These are phyloP conservation scores for Mythimna albipuncta DNA, from an alignment of 2,888 invertebrate genomes.

Conservation along the genomic window DNA sequence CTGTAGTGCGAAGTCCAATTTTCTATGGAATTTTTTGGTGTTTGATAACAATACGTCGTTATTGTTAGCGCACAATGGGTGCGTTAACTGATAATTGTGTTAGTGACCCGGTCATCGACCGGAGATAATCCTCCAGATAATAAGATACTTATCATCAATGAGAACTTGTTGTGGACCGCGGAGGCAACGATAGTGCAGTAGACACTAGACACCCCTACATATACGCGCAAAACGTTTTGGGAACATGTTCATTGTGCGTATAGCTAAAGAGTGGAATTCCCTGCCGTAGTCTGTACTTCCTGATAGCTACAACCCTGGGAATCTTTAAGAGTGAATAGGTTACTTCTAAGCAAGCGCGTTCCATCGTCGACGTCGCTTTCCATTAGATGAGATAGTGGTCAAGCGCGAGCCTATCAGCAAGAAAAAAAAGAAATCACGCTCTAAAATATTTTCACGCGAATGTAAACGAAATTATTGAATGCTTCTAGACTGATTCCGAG, in stretches of 20 bases:
- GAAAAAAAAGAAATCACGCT: slow-evolving; percentile 19
- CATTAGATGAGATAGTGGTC: no score
- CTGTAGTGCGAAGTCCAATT: slow-evolving; percentile 11
- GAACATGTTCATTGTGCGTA: no score
- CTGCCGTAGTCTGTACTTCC: no score
- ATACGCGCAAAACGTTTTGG: no score
- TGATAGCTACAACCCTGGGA: no score
- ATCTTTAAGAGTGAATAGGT: no score
- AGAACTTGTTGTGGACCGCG: slow-evolving; percentile 20
- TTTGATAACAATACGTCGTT: slow-evolving; percentile 35
- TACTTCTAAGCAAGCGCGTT: no score
- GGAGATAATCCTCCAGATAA: slow-evolving; percentile 51
- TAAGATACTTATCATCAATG: slow-evolving; percentile 37
- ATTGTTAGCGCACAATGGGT: slow-evolving; percentile 33
- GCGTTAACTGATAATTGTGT: slow-evolving; percentile 42
- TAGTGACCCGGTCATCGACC: slow-evolving; percentile 43
- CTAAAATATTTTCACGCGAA: slow-evolving; percentile 38
- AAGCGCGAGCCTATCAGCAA: no score
- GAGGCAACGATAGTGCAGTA: slow-evolving; percentile 21
- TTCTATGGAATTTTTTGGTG: slow-evolving; percentile 19
- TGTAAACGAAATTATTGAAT: not conserved
- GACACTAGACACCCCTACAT: slow-evolving; percentile 12
- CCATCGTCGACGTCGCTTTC: no score
- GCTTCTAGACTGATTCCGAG: not conserved
- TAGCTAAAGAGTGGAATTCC: no score